Evolutionary conservation across 2,797 vertebrate genomes (phyloP).

Genomic region (Cuniculus paca): DNA sequence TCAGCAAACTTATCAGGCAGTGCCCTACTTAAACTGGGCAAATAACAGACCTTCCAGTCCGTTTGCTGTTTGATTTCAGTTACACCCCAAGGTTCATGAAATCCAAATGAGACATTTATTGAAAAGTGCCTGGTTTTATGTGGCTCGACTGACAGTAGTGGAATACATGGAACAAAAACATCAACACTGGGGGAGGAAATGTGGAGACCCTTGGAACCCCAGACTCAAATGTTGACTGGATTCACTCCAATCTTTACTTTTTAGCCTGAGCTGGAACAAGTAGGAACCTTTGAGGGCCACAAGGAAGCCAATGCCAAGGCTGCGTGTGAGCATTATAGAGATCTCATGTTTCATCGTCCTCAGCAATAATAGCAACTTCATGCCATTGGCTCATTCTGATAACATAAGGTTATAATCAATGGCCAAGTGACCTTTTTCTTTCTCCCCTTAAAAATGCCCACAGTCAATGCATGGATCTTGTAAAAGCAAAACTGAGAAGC

Average conservation of each 20-base stretch:
- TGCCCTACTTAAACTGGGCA: conserved; percentile 54
- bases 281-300: conserved; percentile 22
- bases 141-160: conserved; percentile 75
- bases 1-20: conserved; percentile 72
- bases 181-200: conserved; percentile 73
- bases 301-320: neutral
- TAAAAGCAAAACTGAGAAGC: conserved; percentile 36
- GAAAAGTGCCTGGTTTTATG: conserved; percentile 82
- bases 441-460: neutral
- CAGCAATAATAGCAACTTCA: neutral
- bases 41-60: conserved; percentile 71
- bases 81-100: conserved; percentile 78
- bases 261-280: conserved; percentile 6
- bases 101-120: conserved; percentile 82
- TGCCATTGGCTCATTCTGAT: neutral
- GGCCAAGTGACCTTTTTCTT: neutral
- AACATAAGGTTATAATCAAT: neutral
- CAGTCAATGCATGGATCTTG: neutral
- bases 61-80: conserved; percentile 81
- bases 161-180: conserved; percentile 80
- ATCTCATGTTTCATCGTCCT: neutral
- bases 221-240: conserved; percentile 65
- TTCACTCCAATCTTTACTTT: conserved; percentile 72
- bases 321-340: neutral
- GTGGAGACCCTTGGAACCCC: conserved; percentile 61